Evolutionary conservation across 2,797 vertebrate species (phyloP).

Genomic region (Phrynocephalus forsythii): DNA sequence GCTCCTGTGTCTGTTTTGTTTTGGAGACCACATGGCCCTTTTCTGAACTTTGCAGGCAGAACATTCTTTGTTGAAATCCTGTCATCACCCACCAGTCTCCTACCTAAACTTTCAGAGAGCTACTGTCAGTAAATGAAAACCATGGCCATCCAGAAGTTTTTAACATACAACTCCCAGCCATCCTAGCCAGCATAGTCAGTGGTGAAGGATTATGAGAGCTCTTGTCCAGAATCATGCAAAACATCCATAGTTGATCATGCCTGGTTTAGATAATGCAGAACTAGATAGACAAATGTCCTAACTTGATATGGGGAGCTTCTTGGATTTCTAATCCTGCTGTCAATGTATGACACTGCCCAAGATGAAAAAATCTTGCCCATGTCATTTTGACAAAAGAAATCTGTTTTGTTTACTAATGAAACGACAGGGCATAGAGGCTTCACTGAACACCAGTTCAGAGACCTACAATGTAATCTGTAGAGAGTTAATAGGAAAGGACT

Average conservation of each 20-base stretch:
- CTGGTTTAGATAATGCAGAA: too few relatives aligned
- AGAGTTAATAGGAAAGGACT: slow-evolving; percentile 5
- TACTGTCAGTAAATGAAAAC: neutral
- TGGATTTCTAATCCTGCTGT: neutral
- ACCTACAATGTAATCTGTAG: neutral
- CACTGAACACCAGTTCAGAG: neutral
- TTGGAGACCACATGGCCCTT: too few relatives aligned
- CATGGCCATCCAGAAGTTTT: too few relatives aligned
- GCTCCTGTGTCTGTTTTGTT: too few relatives aligned
- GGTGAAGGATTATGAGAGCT: too few relatives aligned
- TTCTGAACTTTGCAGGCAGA: neutral
- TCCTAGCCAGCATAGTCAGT: too few relatives aligned
- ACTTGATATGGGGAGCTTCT: neutral
- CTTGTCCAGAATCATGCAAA: too few relatives aligned
- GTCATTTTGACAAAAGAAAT: neutral
- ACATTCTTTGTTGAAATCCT: neutral
- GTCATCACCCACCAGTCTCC: too few relatives aligned
- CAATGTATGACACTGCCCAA: neutral
- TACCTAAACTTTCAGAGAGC: too few relatives aligned
- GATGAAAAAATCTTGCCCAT: neutral
- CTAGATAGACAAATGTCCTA: too few relatives aligned
- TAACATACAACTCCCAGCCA: too few relatives aligned
- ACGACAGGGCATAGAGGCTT: neutral
- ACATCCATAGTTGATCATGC: too few relatives aligned
- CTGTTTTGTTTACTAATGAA: neutral